These are phyloP conservation scores for Petrocephalus microphthalmus DNA, from an alignment of 2,113 vertebrate species.

Conservation along the genomic window DNA sequence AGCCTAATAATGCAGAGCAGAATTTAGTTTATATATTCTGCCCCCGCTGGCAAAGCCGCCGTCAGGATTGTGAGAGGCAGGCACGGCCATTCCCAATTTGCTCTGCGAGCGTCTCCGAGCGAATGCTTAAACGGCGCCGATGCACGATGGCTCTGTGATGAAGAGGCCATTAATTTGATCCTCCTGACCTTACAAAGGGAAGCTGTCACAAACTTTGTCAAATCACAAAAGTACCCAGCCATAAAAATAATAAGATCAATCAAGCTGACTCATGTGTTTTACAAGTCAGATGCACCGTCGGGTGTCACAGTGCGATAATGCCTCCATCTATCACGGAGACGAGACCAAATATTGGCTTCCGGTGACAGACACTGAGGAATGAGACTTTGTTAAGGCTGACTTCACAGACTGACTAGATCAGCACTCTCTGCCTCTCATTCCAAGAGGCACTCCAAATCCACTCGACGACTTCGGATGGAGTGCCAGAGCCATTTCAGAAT, in stretches of 20 bases:
- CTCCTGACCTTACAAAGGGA: slow-evolving; percentile 55
- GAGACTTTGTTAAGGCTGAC: slow-evolving; percentile 49
- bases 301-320: slow-evolving; percentile 63
- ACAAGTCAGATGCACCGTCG: slow-evolving; percentile 43
- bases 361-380: slow-evolving; percentile 60
- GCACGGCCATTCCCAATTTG: background rate
- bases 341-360: slow-evolving; percentile 60
- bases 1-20: background rate
- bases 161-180: slow-evolving; percentile 45
- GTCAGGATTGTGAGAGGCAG: background rate
- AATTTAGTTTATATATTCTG: background rate
- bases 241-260: slow-evolving; percentile 56
- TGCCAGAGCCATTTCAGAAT: slow-evolving; percentile 17
- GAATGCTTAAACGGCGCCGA: slow-evolving; percentile 18
- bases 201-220: slow-evolving; percentile 64
- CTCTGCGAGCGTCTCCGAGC: background rate
- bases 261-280: slow-evolving; percentile 59
- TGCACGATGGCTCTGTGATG: slow-evolving; percentile 34
- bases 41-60: too few relatives aligned
- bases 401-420: slow-evolving; percentile 55
- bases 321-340: slow-evolving; percentile 63
- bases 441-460: slow-evolving; percentile 35
- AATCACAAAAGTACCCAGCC: slow-evolving; percentile 49
- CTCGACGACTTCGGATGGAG: slow-evolving; percentile 39
- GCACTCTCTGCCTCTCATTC: slow-evolving; percentile 43